Percentiles rank a stretch among this genome's conserved stretches.
These are phyloP conservation scores for Xenopus laevis DNA, from an alignment of 2,113 vertebrate species.

Conservation along the genomic window DNA sequence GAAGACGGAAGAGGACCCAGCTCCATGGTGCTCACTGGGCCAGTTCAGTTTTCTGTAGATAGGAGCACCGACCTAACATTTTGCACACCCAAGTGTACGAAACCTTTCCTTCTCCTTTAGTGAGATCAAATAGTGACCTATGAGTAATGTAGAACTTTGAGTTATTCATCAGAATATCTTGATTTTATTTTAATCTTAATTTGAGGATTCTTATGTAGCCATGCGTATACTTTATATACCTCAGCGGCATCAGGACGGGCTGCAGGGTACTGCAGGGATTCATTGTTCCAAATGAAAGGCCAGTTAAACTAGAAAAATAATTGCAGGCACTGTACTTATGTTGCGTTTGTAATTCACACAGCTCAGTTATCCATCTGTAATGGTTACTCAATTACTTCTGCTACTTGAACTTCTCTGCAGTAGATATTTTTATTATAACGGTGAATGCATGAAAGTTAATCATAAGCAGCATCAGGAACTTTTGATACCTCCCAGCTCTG, in stretches of 20 bases:
- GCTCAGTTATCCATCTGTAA: constrained; percentile 10
- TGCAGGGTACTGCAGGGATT: neutral
- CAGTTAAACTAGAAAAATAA: constrained; percentile 1
- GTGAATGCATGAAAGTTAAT: constrained; percentile 14
- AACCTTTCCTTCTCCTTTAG: no score
- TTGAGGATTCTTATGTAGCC: neutral
- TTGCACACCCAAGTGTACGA: no score
- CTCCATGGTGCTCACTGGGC: no score
- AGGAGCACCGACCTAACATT: no score
- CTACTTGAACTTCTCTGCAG: neutral
- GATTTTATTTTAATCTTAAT: no score
- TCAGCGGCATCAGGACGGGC: neutral
- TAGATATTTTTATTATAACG: constrained; percentile 9
- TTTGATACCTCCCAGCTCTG: constrained; percentile 4
- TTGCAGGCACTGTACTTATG: constrained; percentile 6
- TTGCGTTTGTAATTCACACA: constrained; percentile 8
- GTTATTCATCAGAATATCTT: no score
- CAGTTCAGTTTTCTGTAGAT: no score
- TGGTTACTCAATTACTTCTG: constrained; percentile 19
- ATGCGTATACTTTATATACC: neutral
- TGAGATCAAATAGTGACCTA: no score
- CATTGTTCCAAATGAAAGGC: neutral
- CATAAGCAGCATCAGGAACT: neutral
- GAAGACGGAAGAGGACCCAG: no score
- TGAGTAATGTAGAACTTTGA: no score